phyloP scores from a whole-genome alignment of 1,140 invertebrate genomes.

The Carposina sasakii region DNA sequence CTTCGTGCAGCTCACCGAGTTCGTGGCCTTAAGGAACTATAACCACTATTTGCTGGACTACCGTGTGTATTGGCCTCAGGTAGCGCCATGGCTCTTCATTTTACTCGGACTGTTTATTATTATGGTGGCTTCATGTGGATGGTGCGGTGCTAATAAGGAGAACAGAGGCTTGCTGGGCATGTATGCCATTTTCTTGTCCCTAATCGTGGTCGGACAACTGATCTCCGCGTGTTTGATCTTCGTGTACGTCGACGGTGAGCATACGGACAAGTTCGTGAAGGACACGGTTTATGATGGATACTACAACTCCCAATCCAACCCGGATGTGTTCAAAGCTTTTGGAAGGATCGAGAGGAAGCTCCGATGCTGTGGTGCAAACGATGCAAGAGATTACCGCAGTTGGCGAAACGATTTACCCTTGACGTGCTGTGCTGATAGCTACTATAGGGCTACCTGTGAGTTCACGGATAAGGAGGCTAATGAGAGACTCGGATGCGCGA shows the following conservation, averaged over 20 bases:
- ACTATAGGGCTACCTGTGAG: constrained; percentile 55
- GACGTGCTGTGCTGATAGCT: constrained; percentile 57
- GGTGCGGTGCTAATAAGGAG: constrained; percentile 53
- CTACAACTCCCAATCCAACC: constrained; percentile 61
- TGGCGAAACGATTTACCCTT: constrained; percentile 61
- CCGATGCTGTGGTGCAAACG: constrained; percentile 61
- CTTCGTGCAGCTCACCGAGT: constrained; percentile 60
- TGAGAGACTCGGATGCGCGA: constrained; percentile 61
- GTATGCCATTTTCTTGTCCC: constrained; percentile 48
- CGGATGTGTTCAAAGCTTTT: constrained; percentile 53
- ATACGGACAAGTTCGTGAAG: constrained; percentile 60
- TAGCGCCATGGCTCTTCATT: constrained; percentile 66
- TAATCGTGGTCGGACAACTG: constrained; percentile 50
- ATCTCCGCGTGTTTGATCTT: constrained; percentile 57
- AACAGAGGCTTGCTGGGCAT: constrained; percentile 56
- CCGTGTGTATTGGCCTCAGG: constrained; percentile 63
- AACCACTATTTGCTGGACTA: constrained; percentile 66
- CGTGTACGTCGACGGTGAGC: constrained; percentile 60
- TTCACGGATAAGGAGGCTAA: constrained; percentile 67
- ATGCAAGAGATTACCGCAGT: constrained; percentile 60
- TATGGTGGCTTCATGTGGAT: constrained; percentile 57
- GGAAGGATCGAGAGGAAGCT: constrained; percentile 59
- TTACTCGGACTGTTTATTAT: constrained; percentile 54
- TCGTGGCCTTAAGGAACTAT: constrained; percentile 53
- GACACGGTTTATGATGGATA: constrained; percentile 65